These are phyloP conservation scores for Xanthia icteritia DNA, from an alignment of 2,888 invertebrate genomes.

Conservation along the genomic window DNA sequence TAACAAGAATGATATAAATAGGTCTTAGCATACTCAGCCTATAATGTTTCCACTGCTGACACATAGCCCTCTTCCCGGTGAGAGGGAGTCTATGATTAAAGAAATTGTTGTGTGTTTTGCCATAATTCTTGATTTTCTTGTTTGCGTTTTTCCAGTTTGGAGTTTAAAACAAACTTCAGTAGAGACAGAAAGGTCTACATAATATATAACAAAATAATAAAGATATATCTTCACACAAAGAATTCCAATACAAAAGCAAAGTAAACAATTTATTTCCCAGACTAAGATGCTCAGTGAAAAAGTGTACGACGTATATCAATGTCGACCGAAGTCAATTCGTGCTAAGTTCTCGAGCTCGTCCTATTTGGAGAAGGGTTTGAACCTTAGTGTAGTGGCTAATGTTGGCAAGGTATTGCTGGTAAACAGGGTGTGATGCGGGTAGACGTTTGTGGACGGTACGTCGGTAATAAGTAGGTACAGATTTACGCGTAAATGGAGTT, in stretches of 20 bases:
- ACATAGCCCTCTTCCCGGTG: too few relatives aligned
- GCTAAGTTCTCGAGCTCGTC: constrained; percentile 49
- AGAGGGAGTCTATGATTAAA: too few relatives aligned
- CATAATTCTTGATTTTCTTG: background rate
- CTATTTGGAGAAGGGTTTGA: constrained; percentile 73
- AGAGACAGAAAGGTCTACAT: background rate
- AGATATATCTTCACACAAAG: constrained; percentile 32
- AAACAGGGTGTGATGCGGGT: constrained; percentile 74
- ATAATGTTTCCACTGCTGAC: too few relatives aligned
- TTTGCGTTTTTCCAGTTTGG: background rate
- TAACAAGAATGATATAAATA: background rate
- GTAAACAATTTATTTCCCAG: constrained; percentile 38
- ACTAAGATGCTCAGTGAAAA: constrained; percentile 50
- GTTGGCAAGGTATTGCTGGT: constrained; percentile 68
- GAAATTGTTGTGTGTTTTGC: background rate
- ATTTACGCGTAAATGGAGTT: constrained; percentile 61
- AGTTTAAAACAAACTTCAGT: background rate
- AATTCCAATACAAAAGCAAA: constrained; percentile 25
- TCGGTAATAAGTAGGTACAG: constrained; percentile 49
- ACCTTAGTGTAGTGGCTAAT: constrained; percentile 67
- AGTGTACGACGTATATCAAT: constrained; percentile 55
- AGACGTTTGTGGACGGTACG: constrained; percentile 67
- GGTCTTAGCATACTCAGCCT: background rate
- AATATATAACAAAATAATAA: constrained; percentile 26
- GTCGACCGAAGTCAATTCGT: constrained; percentile 67